These are phyloP conservation scores for Strix uralensis DNA, from an alignment of 2,113 vertebrate genomes.

Conservation along the genomic window DNA sequence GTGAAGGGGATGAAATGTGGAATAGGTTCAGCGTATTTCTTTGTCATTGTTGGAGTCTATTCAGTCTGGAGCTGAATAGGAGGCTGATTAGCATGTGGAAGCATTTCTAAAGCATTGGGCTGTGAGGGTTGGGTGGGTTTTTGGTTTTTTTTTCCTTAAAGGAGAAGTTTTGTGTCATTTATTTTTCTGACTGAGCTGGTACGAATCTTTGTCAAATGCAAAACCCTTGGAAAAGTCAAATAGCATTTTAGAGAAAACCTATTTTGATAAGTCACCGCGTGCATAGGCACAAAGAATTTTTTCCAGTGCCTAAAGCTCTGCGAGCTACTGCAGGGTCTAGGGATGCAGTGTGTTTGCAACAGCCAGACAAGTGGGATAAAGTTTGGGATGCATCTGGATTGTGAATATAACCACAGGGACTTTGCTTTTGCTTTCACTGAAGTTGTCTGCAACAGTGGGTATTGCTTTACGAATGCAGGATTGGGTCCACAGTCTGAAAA, in stretches of 20 bases:
- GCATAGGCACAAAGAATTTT: neutral
- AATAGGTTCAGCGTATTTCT: conserved; percentile 71
- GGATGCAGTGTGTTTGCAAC: neutral
- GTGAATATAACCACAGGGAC: neutral
- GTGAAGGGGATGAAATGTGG: conserved; percentile 63
- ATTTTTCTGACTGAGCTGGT: conserved; percentile 53
- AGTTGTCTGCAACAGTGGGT: neutral
- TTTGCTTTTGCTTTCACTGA: neutral
- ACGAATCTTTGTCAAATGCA: conserved; percentile 61
- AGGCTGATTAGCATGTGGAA: conserved; percentile 78
- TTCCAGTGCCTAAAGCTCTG: neutral
- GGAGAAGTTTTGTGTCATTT: conserved; percentile 69
- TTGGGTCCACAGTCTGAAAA: neutral
- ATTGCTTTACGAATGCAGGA: neutral
- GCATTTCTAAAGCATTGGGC: conserved; percentile 69
- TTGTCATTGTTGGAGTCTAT: conserved; percentile 76
- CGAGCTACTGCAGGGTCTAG: neutral
- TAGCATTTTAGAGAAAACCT: neutral
- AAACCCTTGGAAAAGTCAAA: conserved; percentile 41
- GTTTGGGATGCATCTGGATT: neutral
- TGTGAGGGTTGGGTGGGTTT: conserved; percentile 12
- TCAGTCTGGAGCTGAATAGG: conserved; percentile 77
- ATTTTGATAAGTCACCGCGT: neutral
- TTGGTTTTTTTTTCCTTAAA: conserved; percentile 57
- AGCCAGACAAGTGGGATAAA: neutral